A percentile compares a stretch with the other conserved stretches of the same genome.
Evolutionary conservation across 2,888 invertebrate species (phyloP).

Genomic region (Alloscopus bannaensis): DNA sequence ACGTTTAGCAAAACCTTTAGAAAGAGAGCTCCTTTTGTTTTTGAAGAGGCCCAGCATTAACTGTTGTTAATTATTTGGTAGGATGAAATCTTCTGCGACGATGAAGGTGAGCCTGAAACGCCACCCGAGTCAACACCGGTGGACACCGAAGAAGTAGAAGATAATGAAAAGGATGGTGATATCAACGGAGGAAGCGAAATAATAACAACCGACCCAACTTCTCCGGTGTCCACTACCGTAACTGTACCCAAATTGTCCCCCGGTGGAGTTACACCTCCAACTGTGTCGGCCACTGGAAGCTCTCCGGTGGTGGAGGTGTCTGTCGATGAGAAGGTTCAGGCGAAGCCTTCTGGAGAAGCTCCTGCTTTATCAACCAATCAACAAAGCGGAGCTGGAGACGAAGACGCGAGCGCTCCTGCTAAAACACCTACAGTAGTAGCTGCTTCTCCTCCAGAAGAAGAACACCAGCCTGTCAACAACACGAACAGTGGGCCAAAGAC

Average conservation of each 20-base stretch:
- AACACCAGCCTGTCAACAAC: slow-evolving; percentile 49
- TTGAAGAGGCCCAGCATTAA: background rate
- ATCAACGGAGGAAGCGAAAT: slow-evolving; percentile 65
- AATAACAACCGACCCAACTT: slow-evolving; percentile 52
- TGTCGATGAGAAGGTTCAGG: slow-evolving; percentile 32
- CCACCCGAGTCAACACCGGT: slow-evolving; percentile 67
- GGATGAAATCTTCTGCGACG: slow-evolving; percentile 79
- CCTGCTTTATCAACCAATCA: slow-evolving; percentile 49
- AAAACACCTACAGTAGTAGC: slow-evolving; percentile 25
- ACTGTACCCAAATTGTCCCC: slow-evolving; percentile 73
- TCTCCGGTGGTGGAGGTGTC: slow-evolving; percentile 43
- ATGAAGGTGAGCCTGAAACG: slow-evolving; percentile 74
- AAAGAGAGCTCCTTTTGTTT: background rate
- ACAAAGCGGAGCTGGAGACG: slow-evolving; percentile 57
- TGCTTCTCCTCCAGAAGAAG: slow-evolving; percentile 30
- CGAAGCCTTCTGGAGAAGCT: slow-evolving; percentile 33
- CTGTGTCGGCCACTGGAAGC: slow-evolving; percentile 73
- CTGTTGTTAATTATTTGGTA: slow-evolving; percentile 62
- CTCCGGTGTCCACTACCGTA: slow-evolving; percentile 73
- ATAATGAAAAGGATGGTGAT: slow-evolving; percentile 74
- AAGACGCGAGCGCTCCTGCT: slow-evolving; percentile 20
- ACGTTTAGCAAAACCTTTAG: no score
- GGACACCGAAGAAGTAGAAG: slow-evolving; percentile 74
- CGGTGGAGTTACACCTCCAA: slow-evolving; percentile 71
- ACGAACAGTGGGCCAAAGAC: slow-evolving; percentile 81